Conservation (phyloP, 2,888 invertebrate species). For the Luperina testacea region DNA sequence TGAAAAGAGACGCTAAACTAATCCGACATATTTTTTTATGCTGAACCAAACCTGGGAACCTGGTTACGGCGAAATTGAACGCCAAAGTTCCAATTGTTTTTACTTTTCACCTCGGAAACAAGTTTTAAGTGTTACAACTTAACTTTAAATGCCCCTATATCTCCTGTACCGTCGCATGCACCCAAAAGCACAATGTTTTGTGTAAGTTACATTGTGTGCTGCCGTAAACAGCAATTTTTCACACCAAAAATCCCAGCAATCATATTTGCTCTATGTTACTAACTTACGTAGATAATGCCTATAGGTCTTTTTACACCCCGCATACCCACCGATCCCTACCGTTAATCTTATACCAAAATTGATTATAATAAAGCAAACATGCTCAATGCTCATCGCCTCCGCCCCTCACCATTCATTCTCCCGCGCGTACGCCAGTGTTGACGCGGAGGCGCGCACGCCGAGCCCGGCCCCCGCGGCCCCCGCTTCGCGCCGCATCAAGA, state of each 20-base stretch:
- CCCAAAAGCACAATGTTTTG: neutral
- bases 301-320: neutral
- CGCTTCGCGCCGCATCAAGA: slow-evolving; percentile 83
- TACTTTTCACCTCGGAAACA: neutral
- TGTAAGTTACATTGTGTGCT: neutral
- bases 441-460: slow-evolving; percentile 71
- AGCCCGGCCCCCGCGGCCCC: slow-evolving; percentile 74
- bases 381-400: slow-evolving; percentile 70
- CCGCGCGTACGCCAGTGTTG: slow-evolving; percentile 74
- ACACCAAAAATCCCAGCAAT: neutral
- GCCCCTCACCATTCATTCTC: slow-evolving; percentile 73
- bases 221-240: neutral
- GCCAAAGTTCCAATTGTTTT: no score
- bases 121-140: neutral
- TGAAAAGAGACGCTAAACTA: neutral
- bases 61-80: neutral
- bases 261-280: neutral
- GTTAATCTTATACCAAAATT: neutral
- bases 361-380: slow-evolving; percentile 17
- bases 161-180: neutral
- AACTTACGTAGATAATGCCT: neutral
- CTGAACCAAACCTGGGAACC: neutral
- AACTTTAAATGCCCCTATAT: neutral
- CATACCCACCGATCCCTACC: neutral
- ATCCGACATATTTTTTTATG: neutral